Evolutionary conservation across 2,113 vertebrate genomes (phyloP), one percentile per base, ranked within the genome.

Genomic region (Ptilorrhoa leucosticta): DNA sequence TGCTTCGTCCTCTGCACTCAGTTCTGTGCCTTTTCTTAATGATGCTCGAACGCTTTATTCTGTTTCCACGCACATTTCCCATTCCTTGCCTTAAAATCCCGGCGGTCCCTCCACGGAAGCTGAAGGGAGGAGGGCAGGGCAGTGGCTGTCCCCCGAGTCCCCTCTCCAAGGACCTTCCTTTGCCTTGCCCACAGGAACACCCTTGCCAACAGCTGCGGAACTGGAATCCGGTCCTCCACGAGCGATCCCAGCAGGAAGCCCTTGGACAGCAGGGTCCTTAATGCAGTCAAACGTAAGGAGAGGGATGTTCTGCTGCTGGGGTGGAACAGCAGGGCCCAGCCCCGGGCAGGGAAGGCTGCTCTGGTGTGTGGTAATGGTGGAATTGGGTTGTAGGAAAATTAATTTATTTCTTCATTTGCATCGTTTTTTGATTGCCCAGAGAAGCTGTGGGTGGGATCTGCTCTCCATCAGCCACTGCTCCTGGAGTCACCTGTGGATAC

Each of bases 161-260:
- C 64, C 24, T 1, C 5, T 9, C 11, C 93, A 53, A 90, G 73
- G 64, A 15, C 35, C 6, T 60, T 14, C 30, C 37, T 35, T 10
- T 57, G 65, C 9, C 15, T 82, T 47, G 64, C 70, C 18, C 86
- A 89, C 98, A 99, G 99, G 98, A 99, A 99, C 97, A 99, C 99
- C 0, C 97, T 99, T 94, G 99, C 99, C 97, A 99, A 99, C 97
- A 99, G 99, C 97, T 99, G 99, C 0, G 99, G 99, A 70, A 99
- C 99, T 6, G 99, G 99, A 78, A 99, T 99, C 93, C 99, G 99
- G 42, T 99, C 99, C 3, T 99, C 99, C 63, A 99, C 99, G 18
- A 99, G 99, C 21, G 99, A 99, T 95, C 99, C 99, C 1, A 99
- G 98, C 97, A 97, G 99, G 88, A 99, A 99, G 88, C 99, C 99